Evolutionary conservation across 2,113 vertebrate genomes (phyloP).

Genomic region (Austrofundulus limnaeus): DNA sequence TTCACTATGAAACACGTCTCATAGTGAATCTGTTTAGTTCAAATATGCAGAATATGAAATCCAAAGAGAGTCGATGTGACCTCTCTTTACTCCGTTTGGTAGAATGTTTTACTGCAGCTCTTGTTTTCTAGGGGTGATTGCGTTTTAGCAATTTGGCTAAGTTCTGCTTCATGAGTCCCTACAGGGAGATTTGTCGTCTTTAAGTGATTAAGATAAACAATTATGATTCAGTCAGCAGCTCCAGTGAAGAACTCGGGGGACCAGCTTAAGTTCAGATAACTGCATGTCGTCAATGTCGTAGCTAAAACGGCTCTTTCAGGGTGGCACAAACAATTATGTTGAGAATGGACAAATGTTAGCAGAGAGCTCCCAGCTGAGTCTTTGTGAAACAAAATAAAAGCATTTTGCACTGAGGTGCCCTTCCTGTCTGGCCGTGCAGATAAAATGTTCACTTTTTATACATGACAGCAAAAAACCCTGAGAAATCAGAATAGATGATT

Average conservation of each 20-base stretch:
- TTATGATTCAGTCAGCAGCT: background rate
- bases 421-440: background rate
- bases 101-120: background rate
- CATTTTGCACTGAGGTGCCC: background rate
- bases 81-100: background rate
- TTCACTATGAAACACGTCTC: background rate
- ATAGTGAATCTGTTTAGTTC: background rate
- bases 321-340: background rate
- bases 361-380: background rate
- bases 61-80: background rate
- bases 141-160: slow-evolving; percentile 8
- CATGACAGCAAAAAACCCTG: background rate
- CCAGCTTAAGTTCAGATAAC: background rate
- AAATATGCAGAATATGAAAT: background rate
- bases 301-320: background rate
- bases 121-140: background rate
- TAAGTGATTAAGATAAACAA: background rate
- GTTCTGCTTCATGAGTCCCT: slow-evolving; percentile 9
- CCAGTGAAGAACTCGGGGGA: background rate
- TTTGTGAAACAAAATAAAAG: background rate
- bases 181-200: background rate
- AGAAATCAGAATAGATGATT: too few species aligned
- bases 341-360: background rate
- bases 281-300: background rate
- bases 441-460: background rate